phyloP scores from a whole-genome alignment of 35 echinoderm and acorn worm species.

The Ophiothrix spiculata region DNA sequence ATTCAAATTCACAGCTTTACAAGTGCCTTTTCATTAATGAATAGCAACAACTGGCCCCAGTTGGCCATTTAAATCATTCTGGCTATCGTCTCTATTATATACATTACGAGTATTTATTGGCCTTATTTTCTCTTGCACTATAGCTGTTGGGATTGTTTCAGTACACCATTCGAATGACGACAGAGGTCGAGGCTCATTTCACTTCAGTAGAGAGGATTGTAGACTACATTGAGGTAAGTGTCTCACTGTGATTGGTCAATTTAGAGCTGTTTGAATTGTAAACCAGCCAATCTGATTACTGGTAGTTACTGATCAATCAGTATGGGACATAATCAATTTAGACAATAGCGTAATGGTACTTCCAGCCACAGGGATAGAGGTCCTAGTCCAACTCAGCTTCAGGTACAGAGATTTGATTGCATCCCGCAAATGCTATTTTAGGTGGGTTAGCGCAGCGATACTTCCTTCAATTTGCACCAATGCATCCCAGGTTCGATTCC shows the following conservation, averaged over 20 bases:
- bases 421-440: neutral
- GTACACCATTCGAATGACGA: constrained; percentile 31
- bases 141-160: constrained; percentile 74
- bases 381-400: neutral
- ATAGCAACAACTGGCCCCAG: too few species aligned
- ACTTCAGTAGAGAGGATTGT: neutral
- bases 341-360: neutral
- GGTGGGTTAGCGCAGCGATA: too few species aligned
- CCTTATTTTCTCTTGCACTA: neutral
- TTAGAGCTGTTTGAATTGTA: neutral
- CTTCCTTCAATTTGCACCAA: too few species aligned
- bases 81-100: neutral
- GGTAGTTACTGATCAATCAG: neutral
- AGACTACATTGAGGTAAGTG: neutral
- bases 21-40: too few species aligned
- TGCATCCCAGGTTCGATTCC: too few species aligned
- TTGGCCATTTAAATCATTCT: too few species aligned
- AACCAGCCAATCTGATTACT: neutral
- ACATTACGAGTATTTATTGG: neutral
- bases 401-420: neutral
- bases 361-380: neutral
- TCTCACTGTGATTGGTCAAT: neutral
- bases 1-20: neutral
- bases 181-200: neutral
- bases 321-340: neutral